A percentile compares a stretch with the other conserved stretches of the same genome.
Conservation (phyloP, 1,140 invertebrate species). For the Drosophila littoralis region DNA sequence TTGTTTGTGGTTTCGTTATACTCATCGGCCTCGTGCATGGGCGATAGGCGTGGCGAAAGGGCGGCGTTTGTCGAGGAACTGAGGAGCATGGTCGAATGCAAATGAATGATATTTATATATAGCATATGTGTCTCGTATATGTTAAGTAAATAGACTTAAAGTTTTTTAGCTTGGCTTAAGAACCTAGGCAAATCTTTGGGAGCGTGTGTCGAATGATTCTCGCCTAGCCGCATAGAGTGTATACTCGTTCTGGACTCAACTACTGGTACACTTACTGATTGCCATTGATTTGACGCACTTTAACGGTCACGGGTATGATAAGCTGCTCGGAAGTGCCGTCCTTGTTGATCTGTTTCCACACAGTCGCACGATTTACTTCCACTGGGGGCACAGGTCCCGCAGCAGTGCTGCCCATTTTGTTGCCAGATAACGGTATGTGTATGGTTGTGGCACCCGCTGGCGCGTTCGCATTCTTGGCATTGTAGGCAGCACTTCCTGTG, state of each 20-base stretch:
- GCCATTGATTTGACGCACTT: constrained; percentile 81
- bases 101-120: constrained; percentile 46
- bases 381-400: constrained; percentile 92
- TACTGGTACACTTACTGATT: constrained; percentile 76
- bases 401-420: constrained; percentile 87
- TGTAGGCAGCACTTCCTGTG: constrained; percentile 66
- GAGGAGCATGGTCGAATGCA: constrained; percentile 45
- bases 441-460: constrained; percentile 67
- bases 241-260: not conserved
- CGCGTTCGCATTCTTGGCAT: constrained; percentile 61
- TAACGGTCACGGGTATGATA: constrained; percentile 73
- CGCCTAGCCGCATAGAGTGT: constrained; percentile 11
- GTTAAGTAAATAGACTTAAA: not conserved
- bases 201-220: constrained; percentile 1
- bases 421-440: constrained; percentile 86
- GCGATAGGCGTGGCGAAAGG: constrained; percentile 74
- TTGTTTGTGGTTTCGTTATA: constrained; percentile 53
- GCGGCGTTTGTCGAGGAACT: constrained; percentile 66
- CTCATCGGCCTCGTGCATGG: constrained; percentile 81
- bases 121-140: not conserved
- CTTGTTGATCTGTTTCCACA: constrained; percentile 95
- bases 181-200: not conserved
- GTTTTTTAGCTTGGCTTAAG: not conserved
- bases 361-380: constrained; percentile 95
- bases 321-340: constrained; percentile 76